Base-by-base conservation (phyloP, 2,888 invertebrate species). In the Orthosia gothica region DNA sequence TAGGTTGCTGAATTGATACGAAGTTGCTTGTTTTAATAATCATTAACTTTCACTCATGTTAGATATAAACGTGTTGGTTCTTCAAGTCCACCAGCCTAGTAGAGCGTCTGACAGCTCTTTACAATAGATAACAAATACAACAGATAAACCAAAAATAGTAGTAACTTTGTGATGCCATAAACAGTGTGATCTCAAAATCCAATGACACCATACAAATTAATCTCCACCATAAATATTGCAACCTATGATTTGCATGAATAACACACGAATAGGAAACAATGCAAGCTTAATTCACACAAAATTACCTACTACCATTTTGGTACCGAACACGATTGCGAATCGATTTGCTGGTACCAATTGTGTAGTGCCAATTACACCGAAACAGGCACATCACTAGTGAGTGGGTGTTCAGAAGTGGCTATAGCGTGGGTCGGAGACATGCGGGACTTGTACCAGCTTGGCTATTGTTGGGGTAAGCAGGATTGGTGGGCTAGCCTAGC, bases 351-450 rank as follows among this genome's bases (percentile, higher is more conserved):
- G 63, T 68, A 63, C 71, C 66, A 78, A 70, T 76, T 61, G 20
- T 47, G 69, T 63, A 50, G 82, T 73, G 58, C 54, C 69, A 82
- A 78, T 73, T 69, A 63, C 65, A 49, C 15, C 49, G 45, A 45
- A 23, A 75, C 45, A 66, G 45, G 65, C 66, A 69, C 85, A 76
- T 64, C 87, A 82, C 85, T 86, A 86, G 16, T 23, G 68, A 78
- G 87, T 86, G 83, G 86, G 87, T 80, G 86, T 77, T 68, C 40
- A n/a, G 70, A 69, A 76, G 73, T 82, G 70, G 76, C 70, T 67
- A 82, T 52, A 63, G 85, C 83, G 86, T 86, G 81, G 86, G 86
- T 73, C 0, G 74, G 59, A 62, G 74, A 76, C 81, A 68, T 59
- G 78, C 75, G 20, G 70, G 64, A 61, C 57, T 68, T 57, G 63